Conservation (phyloP, 1,140 invertebrate species). For the Oryctes rhinoceros region DNA sequence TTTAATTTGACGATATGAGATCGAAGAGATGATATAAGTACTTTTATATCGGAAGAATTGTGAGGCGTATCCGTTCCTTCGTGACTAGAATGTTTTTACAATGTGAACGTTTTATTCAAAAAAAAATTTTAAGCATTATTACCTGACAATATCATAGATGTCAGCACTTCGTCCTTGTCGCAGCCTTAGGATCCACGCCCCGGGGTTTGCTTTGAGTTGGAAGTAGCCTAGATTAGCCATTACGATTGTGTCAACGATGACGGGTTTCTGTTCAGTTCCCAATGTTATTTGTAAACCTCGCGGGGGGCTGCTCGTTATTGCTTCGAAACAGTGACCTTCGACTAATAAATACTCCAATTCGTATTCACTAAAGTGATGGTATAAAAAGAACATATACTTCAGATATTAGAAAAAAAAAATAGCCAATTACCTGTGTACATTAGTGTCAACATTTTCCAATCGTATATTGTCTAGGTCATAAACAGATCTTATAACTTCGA, state of each 20-base stretch:
- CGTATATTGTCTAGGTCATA: constrained; percentile 99
- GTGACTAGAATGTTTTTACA: constrained; percentile 65
- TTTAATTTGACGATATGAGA: constrained; percentile 91
- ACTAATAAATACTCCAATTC: constrained; percentile 91
- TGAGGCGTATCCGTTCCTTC: constrained; percentile 77
- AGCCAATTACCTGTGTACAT: constrained; percentile 69
- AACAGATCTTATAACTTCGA: constrained; percentile 91
- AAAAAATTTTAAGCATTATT: constrained; percentile 40
- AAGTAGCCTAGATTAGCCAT: constrained; percentile 99
- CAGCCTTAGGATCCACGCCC: constrained; percentile 88
- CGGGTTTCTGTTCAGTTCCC: constrained; percentile 81
- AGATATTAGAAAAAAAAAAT: background rate
- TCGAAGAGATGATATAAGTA: constrained; percentile 87
- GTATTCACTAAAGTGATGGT: constrained; percentile 79
- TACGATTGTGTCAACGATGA: constrained; percentile 95
- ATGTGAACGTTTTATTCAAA: constrained; percentile 2
- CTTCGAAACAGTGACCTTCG: constrained; percentile 97
- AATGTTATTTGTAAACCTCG: constrained; percentile 95
- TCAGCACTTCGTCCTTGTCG: constrained; percentile 93
- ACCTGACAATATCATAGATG: constrained; percentile 88
- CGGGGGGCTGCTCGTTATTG: constrained; percentile 89
- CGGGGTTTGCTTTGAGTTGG: constrained; percentile 97
- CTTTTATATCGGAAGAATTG: constrained; percentile 77
- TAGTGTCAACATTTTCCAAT: constrained; percentile 84
- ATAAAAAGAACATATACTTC: constrained; percentile 39